These are phyloP conservation scores for Lochmaea crataegi DNA, from an alignment of 2,888 invertebrate genomes.

Conservation along the genomic window DNA sequence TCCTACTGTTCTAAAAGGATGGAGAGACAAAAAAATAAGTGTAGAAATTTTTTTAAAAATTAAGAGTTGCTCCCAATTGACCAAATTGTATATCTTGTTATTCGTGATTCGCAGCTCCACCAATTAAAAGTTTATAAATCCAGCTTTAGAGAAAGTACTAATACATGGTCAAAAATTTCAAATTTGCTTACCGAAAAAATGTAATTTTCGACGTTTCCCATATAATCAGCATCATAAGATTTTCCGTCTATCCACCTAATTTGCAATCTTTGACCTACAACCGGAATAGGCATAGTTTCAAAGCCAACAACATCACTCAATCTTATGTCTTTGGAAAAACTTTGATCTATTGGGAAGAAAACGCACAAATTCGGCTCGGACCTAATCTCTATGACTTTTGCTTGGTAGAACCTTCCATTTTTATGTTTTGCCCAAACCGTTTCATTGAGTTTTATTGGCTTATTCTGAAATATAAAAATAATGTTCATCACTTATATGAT, in stretches of 20 bases:
- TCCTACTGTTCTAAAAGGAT: too few species aligned
- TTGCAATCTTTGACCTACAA: slow-evolving; percentile 65
- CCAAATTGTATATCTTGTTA: too few species aligned
- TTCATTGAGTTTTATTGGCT: slow-evolving; percentile 53
- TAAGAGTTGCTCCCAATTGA: too few species aligned
- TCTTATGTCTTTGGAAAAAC: slow-evolving; percentile 70
- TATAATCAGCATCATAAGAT: slow-evolving; percentile 65
- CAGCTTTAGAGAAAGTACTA: too few species aligned
- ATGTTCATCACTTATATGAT: too few species aligned
- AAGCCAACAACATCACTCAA: slow-evolving; percentile 68
- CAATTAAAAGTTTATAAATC: too few species aligned
- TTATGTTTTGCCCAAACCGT: slow-evolving; percentile 73
- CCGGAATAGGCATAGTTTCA: slow-evolving; percentile 59
- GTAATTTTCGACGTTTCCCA: slow-evolving; percentile 62
- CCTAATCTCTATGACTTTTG: slow-evolving; percentile 66
- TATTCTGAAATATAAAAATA: slow-evolving; percentile 9
- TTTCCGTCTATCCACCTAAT: slow-evolving; percentile 70
- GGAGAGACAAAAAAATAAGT: too few species aligned
- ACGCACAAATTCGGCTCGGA: slow-evolving; percentile 69
- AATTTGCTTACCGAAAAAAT: slow-evolving; percentile 63
- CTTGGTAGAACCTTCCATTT: slow-evolving; percentile 71
- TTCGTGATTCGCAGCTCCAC: too few species aligned
- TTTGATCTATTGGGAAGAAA: slow-evolving; percentile 72
- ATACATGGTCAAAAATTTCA: too few species aligned
- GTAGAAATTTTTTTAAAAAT: too few species aligned